Evolutionary conservation across 2,113 vertebrate genomes (phyloP).

Genomic region (Egretta garzetta): DNA sequence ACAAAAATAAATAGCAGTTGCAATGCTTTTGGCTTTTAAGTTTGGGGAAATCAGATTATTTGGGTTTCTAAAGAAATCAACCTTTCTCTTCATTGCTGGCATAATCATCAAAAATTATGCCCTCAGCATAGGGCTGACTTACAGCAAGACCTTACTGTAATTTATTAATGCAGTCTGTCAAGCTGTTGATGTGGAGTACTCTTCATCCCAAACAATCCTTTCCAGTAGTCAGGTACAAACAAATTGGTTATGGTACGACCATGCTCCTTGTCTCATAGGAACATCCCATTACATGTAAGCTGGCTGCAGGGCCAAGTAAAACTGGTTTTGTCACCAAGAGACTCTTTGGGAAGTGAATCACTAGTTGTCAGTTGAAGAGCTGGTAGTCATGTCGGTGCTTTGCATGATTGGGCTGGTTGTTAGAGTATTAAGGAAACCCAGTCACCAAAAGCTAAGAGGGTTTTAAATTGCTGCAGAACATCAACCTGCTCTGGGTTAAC

Average conservation of each 20-base stretch:
- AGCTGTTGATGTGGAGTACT: background rate
- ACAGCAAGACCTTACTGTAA: background rate
- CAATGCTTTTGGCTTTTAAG: conserved; percentile 28
- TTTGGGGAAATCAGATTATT: background rate
- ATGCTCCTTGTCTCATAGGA: background rate
- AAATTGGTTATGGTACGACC: background rate
- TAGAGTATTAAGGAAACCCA: background rate
- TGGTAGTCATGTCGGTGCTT: background rate
- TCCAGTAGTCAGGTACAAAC: background rate
- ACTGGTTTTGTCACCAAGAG: background rate
- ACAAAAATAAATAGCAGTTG: conserved; percentile 38
- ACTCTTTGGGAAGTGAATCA: background rate
- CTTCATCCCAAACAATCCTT: background rate
- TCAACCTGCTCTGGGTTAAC: background rate
- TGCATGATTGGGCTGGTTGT: background rate
- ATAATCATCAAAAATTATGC: background rate
- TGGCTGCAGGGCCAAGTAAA: background rate
- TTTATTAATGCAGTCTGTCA: background rate
- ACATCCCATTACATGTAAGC: background rate
- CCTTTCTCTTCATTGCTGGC: background rate
- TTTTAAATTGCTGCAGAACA: background rate
- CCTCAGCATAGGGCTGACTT: background rate
- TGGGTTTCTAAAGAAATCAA: conserved; percentile 2
- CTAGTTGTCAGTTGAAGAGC: background rate
- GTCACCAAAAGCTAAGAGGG: background rate